Conservation (phyloP, 1,140 invertebrate genomes). For the Pinna nobilis region DNA sequence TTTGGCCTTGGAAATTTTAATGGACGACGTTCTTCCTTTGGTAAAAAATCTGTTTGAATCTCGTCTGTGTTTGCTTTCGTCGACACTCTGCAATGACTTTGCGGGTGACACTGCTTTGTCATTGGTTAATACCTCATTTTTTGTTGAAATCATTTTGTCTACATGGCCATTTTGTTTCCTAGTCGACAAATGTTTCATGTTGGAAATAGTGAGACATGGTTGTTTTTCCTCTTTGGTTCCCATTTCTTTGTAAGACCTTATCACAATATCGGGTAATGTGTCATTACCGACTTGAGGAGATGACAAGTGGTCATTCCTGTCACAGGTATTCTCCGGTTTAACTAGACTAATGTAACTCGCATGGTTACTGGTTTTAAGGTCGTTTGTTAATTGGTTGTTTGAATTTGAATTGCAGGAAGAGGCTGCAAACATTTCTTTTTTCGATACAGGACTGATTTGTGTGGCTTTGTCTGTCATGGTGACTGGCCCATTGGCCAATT, state of each 20-base stretch:
- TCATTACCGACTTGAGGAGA: too few relatives aligned
- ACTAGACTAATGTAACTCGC: too few relatives aligned
- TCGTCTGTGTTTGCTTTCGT: background rate
- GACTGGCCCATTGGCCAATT: slow-evolving; percentile 6
- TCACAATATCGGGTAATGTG: slow-evolving; percentile 6
- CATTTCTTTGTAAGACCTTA: background rate
- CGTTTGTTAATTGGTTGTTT: too few relatives aligned
- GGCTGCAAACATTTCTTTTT: slow-evolving; percentile 11
- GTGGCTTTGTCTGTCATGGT: slow-evolving; percentile 49
- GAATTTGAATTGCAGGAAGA: background rate
- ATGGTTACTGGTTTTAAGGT: too few relatives aligned
- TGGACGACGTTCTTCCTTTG: too few relatives aligned
- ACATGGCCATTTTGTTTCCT: slow-evolving; percentile 9
- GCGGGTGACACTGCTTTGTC: background rate
- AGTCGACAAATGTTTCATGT: background rate
- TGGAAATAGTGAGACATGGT: background rate
- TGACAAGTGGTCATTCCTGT: too few relatives aligned
- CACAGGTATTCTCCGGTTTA: too few relatives aligned
- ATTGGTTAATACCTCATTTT: background rate
- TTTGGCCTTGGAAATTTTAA: slow-evolving; percentile 34
- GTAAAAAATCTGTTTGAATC: too few relatives aligned
- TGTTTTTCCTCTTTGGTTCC: slow-evolving; percentile 10
- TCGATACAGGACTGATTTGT: slow-evolving; percentile 48
- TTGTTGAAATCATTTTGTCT: slow-evolving; percentile 19
- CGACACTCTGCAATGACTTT: background rate